Evolutionary conservation across 1,140 invertebrate species (phyloP), one percentile per base, ranked within the genome.

Genomic region (Drosophila fuyamai): DNA sequence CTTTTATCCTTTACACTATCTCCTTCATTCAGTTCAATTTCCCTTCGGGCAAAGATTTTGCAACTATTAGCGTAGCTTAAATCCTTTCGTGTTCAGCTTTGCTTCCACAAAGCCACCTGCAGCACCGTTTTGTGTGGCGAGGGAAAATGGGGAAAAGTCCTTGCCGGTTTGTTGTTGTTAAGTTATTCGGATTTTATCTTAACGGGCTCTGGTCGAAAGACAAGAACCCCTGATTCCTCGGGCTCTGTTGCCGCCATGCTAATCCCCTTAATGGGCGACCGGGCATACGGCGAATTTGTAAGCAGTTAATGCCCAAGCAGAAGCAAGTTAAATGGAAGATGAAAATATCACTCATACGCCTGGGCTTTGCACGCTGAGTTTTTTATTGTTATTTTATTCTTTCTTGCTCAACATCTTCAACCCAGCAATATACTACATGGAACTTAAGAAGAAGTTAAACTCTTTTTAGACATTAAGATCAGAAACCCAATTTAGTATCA

Each of bases 211-310:
- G 59, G 14, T 65, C 41, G 55, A 32, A 16, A 27, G 14, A 53
- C 32, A 55, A 36, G 2, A 47, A 54, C 55, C 36, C 27, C 38
- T 58, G 35, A 53, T 18, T 54, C 9, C 35, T 44, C 18, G 43
- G 47, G 16, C 55, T 46, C 23, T 43, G 46, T 75, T 67, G 74
- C 56, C 14, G 72, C 12, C 38, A n/a, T 36, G 44, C 29, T 68
- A 82, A 75, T 60, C 71, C 44, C 48, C 61, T 59, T 75, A 80
- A 80, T 80, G 77, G 72, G 23, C 67, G 46, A 41, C 48, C 18
- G 12, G 44, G 16, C 47, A 58, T 36, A 51, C 23, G 65, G 18
- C 43, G 50, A 67, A 55, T 68, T 57, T 56, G 67, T 68, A 41
- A 71, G 67, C 36, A 48, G 27, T 27, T 71, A 53, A 70, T 48